Evolutionary conservation across 2,797 vertebrate genomes (phyloP).

Genomic region (Schizopygopsis malacanthus): DNA sequence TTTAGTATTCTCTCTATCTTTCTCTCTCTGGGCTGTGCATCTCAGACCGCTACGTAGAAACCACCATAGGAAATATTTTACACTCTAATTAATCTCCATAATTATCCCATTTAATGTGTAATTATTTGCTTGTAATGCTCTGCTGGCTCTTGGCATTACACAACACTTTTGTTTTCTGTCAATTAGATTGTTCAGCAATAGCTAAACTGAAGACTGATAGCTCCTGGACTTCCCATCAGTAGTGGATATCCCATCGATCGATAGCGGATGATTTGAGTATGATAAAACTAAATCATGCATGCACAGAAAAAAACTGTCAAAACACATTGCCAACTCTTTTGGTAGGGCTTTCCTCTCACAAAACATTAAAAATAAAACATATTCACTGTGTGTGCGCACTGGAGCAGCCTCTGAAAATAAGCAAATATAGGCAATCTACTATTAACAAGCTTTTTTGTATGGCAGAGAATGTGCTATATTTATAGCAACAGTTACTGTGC

Average conservation of each 20-base stretch:
- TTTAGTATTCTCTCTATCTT: not conserved
- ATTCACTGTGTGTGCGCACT: not conserved
- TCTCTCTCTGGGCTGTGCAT: not conserved
- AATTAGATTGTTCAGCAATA: conserved; percentile 35
- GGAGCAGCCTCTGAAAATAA: not conserved
- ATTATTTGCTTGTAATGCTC: conserved; percentile 27
- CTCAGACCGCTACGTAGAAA: not conserved
- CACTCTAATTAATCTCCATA: conserved; percentile 37
- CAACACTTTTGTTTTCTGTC: conserved; percentile 3
- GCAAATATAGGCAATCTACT: not conserved
- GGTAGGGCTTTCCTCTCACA: too few relatives aligned
- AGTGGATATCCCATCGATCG: not conserved
- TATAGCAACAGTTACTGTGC: not conserved
- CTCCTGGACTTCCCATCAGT: not conserved
- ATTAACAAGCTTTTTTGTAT: not conserved
- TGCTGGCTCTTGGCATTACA: conserved; percentile 19
- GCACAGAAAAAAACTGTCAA: not conserved
- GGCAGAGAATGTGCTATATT: not conserved
- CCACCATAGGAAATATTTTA: conserved; percentile 26
- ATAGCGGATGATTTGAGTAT: not conserved
- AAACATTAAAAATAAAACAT: not conserved
- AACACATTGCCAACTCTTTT: not conserved
- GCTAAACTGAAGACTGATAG: conserved; percentile 11
- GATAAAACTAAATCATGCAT: not conserved
- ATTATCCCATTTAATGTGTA: conserved; percentile 33